Conservation (phyloP, 1,140 invertebrate species). For the Lanistes nyassanus region DNA sequence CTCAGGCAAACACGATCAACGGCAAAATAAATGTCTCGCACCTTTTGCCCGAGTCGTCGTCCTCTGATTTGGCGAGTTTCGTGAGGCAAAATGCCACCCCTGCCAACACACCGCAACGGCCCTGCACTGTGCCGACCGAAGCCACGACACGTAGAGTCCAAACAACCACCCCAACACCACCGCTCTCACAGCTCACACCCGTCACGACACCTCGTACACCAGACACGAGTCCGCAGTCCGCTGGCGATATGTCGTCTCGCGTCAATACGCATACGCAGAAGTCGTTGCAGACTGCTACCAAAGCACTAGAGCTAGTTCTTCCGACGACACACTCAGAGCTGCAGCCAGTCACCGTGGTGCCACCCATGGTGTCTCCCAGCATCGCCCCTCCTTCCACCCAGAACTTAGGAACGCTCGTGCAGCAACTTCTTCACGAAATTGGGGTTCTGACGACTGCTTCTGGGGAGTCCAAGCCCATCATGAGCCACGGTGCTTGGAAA, state of each 20-base stretch:
- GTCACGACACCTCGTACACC: background rate
- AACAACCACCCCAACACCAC: background rate
- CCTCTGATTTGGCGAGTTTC: slow-evolving; percentile 2
- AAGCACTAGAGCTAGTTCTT: no score
- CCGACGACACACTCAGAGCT: no score
- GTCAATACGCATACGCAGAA: no score
- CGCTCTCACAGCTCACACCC: background rate
- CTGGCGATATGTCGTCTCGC: no score
- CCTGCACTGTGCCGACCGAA: background rate
- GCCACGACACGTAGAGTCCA: background rate
- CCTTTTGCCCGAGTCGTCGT: slow-evolving; percentile 4
- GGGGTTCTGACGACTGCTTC: background rate
- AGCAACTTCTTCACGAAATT: no score
- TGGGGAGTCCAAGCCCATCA: background rate
- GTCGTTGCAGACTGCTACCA: no score
- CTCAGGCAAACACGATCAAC: background rate
- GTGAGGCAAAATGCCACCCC: background rate
- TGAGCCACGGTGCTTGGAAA: background rate
- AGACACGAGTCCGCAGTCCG: no score
- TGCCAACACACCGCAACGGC: background rate
- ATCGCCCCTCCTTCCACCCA: no score
- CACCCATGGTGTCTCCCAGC: no score
- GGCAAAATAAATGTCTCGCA: slow-evolving; percentile 17
- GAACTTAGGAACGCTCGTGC: no score
- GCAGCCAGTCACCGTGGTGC: no score